These are phyloP conservation scores for Cottus gobio DNA, from an alignment of 2,113 vertebrate species.

Conservation along the genomic window DNA sequence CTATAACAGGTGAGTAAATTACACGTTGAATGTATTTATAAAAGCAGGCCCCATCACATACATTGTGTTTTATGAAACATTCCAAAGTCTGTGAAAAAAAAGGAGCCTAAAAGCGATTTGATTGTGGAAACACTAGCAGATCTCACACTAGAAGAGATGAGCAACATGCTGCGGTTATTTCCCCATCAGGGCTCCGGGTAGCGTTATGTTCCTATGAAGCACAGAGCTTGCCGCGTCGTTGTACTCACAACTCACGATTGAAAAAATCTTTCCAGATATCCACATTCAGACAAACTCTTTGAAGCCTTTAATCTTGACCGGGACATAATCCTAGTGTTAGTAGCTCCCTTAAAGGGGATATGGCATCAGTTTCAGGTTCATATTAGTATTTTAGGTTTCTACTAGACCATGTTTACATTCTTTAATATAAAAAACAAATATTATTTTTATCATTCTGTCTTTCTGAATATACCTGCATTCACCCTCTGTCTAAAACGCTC, in stretches of 20 bases:
- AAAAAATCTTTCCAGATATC: not conserved
- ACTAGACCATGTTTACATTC: no score
- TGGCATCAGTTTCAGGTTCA: no score
- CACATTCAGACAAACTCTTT: not conserved
- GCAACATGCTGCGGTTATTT: not conserved
- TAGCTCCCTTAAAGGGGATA: no score
- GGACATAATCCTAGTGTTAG: not conserved
- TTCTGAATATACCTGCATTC: no score
- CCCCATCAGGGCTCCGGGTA: not conserved
- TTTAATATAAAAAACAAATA: no score
- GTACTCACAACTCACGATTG: not conserved
- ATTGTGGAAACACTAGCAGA: slow-evolving; percentile 38
- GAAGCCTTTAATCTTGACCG: not conserved
- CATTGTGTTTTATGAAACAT: slow-evolving; percentile 12
- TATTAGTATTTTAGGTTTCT: no score
- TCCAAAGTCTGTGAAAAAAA: slow-evolving; percentile 24
- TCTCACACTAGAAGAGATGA: not conserved
- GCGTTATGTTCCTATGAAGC: not conserved
- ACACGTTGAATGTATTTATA: slow-evolving; percentile 59
- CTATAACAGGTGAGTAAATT: slow-evolving; percentile 37
- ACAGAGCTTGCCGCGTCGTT: not conserved
- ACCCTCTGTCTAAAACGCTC: no score
- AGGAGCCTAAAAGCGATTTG: slow-evolving; percentile 39
- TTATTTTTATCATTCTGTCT: no score
- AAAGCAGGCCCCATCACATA: slow-evolving; percentile 71